Evolutionary conservation across 2,113 vertebrate genomes (phyloP).

Genomic region (Gallinago jamesoni): DNA sequence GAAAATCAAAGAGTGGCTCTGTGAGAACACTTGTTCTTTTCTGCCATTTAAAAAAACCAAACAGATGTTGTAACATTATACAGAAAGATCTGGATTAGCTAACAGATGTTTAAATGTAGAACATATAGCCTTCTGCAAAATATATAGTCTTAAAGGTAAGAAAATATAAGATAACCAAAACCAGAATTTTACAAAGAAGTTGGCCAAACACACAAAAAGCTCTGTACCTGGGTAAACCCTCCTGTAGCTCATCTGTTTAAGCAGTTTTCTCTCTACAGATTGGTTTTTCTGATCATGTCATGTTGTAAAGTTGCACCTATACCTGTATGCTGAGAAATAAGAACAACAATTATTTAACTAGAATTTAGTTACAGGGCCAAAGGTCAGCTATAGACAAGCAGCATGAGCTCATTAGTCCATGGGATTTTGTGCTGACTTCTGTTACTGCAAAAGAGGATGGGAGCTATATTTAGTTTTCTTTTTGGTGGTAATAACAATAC

Average conservation of each 20-base stretch:
- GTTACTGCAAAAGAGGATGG: background rate
- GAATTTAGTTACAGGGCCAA: background rate
- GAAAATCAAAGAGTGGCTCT: slow-evolving; percentile 19
- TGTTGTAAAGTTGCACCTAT: background rate
- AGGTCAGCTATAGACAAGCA: background rate
- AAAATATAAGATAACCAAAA: background rate
- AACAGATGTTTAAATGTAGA: background rate
- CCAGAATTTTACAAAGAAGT: background rate
- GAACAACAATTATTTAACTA: background rate
- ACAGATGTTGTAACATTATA: background rate
- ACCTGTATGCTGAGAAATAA: background rate
- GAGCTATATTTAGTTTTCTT: background rate
- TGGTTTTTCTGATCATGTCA: background rate
- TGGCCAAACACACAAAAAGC: background rate
- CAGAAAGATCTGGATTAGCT: background rate
- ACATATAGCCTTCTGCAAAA: background rate
- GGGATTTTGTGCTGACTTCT: background rate
- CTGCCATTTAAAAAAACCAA: background rate
- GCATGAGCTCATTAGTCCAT: background rate
- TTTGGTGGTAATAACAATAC: background rate
- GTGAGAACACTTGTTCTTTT: slow-evolving; percentile 16
- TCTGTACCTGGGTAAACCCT: background rate
- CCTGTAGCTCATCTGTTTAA: background rate
- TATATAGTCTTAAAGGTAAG: background rate
- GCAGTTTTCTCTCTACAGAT: background rate